Conservation (phyloP, 2,797 vertebrate species). For the Apogon hyalosoma region DNA sequence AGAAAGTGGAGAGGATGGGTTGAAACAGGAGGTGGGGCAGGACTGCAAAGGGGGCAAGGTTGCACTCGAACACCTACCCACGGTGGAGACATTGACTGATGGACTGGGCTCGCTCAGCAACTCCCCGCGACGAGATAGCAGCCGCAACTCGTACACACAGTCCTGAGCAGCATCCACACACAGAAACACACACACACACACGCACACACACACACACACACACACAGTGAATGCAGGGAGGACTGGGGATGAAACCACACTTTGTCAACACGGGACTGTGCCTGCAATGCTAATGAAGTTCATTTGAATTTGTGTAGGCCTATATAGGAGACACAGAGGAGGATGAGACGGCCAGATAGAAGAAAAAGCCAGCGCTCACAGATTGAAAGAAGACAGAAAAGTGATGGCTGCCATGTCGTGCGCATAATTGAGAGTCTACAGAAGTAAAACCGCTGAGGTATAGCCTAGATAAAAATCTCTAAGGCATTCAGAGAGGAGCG, state of each 20-base stretch:
- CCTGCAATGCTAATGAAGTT: constrained; percentile 80
- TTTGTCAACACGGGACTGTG: constrained; percentile 79
- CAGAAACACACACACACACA: constrained; percentile 34
- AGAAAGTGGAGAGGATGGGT: constrained; percentile 15
- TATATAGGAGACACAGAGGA: constrained; percentile 37
- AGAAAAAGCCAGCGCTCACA: constrained; percentile 28
- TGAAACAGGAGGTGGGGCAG: constrained; percentile 37
- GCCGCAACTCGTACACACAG: constrained; percentile 91
- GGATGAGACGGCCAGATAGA: constrained; percentile 39
- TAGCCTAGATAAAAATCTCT: constrained; percentile 52
- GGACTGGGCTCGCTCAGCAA: constrained; percentile 94
- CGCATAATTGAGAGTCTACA: constrained; percentile 22
- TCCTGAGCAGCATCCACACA: constrained; percentile 80
- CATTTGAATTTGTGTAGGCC: constrained; percentile 77
- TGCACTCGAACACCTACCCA: constrained; percentile 84
- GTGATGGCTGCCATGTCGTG: constrained; percentile 23
- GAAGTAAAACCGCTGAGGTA: constrained; percentile 37
- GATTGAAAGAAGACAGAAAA: constrained; percentile 58
- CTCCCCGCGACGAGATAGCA: constrained; percentile 91
- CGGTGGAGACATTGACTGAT: constrained; percentile 92
- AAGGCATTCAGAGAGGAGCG: constrained; percentile 40
- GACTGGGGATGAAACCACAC: constrained; percentile 79
- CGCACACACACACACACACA: constrained; percentile 38
- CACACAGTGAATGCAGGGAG: constrained; percentile 53
- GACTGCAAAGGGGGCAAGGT: constrained; percentile 47